A percentile compares a stretch with the other conserved stretches of the same genome.
These are phyloP conservation scores for Leptatherina wallacei DNA, from an alignment of 2,797 vertebrate genomes.

Conservation along the genomic window DNA sequence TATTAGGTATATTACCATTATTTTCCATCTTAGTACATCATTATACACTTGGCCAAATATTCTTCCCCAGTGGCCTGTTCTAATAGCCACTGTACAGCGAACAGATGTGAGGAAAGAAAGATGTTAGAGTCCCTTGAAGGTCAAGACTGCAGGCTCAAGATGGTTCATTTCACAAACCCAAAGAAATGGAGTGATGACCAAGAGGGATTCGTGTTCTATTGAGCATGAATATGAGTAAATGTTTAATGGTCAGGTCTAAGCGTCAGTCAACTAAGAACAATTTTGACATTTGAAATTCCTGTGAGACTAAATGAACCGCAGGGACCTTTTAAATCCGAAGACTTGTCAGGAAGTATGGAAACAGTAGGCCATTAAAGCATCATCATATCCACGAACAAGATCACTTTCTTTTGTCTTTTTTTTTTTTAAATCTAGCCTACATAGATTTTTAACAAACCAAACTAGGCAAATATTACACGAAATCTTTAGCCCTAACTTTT, in stretches of 20 bases:
- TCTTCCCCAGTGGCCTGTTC: neutral
- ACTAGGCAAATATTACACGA: too few species aligned
- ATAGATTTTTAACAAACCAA: too few species aligned
- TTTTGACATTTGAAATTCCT: neutral
- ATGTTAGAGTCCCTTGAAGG: neutral
- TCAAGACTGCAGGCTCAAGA: neutral
- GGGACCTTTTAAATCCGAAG: neutral
- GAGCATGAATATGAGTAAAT: conserved; percentile 1
- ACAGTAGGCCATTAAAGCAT: neutral
- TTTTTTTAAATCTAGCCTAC: neutral
- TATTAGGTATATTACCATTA: neutral
- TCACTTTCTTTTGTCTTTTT: neutral
- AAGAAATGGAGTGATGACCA: neutral
- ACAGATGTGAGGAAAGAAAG: neutral
- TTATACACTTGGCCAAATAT: neutral
- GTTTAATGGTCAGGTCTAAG: neutral
- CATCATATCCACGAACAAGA: neutral
- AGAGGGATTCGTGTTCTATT: neutral
- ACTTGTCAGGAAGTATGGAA: neutral
- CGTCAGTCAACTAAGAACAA: neutral
- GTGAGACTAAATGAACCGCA: neutral
- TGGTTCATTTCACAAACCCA: neutral
- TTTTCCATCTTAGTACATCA: neutral
- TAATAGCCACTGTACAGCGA: neutral
- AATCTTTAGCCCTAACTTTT: too few species aligned